phyloP scores from a whole-genome alignment of 2,113 vertebrate species.

The Vidua macroura region DNA sequence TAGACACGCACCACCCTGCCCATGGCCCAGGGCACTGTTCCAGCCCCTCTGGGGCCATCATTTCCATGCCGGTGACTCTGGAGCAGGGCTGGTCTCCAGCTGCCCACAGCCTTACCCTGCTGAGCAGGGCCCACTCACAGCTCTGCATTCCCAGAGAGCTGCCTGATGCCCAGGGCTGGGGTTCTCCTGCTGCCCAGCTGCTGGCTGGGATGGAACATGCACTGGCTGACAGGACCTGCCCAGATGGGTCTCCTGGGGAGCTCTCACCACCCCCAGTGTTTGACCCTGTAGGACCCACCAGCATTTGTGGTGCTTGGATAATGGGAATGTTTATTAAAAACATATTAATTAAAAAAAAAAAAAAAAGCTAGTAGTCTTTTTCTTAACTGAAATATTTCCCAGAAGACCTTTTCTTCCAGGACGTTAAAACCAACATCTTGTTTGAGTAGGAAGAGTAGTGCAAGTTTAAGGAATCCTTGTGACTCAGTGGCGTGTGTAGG shows the following conservation, averaged over 20 bases:
- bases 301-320: not conserved
- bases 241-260: rapidly evolving
- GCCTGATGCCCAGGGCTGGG: not conserved
- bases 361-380: not conserved
- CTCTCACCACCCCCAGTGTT: not conserved
- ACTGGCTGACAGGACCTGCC: not conserved
- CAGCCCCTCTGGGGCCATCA: rapidly evolving
- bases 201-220: not conserved
- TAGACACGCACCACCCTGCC: not conserved
- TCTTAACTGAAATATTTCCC: not conserved
- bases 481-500: not conserved
- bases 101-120: not conserved
- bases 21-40: not conserved
- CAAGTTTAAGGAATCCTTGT: not conserved
- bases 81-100: not conserved
- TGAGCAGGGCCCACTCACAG: rapidly evolving
- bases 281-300: not conserved
- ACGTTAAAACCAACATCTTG: not conserved
- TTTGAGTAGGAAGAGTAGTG: not conserved
- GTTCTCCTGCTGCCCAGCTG: not conserved
- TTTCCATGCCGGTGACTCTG: not conserved
- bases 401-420: not conserved
- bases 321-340: not conserved
- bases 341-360: not conserved
- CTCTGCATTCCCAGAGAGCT: not conserved